phyloP scores from a whole-genome alignment of 2,797 vertebrate species.

The Lutjanus campechanus region DNA sequence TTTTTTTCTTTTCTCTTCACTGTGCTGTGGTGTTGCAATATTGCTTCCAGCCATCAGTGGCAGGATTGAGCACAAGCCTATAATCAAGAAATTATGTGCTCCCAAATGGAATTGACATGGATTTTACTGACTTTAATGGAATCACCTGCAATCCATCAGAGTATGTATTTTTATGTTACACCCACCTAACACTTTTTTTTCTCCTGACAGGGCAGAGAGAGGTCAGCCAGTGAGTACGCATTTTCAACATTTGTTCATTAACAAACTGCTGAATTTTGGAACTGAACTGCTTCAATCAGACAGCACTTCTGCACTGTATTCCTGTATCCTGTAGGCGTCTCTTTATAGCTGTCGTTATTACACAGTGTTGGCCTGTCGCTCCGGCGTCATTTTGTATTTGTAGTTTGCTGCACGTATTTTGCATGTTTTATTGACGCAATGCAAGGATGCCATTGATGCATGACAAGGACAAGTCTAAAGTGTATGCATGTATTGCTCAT shows the following conservation, averaged over 20 bases:
- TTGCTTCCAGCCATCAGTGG: conserved; percentile 31
- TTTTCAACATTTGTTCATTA: conserved; percentile 38
- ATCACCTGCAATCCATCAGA: conserved; percentile 3
- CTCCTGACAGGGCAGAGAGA: conserved; percentile 23
- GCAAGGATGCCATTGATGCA: background rate
- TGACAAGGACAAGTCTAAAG: background rate
- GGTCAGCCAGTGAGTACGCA: conserved; percentile 14
- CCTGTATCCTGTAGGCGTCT: background rate
- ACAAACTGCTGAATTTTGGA: conserved; percentile 17
- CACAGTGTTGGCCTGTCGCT: background rate
- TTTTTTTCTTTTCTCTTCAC: background rate
- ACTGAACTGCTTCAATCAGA: conserved; percentile 2
- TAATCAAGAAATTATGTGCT: conserved; percentile 15
- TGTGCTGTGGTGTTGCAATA: conserved; percentile 2
- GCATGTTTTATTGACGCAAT: background rate
- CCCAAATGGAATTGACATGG: conserved; percentile 29
- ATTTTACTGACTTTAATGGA: conserved; percentile 30
- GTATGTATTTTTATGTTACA: conserved; percentile 27
- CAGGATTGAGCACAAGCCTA: background rate
- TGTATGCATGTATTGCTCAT: background rate
- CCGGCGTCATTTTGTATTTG: background rate
- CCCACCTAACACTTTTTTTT: background rate
- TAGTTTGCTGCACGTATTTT: background rate
- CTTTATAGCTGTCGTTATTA: conserved; percentile 4
- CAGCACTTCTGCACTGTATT: background rate